phyloP scores from a whole-genome alignment of 2,888 invertebrate genomes.

The Cepaea hortensis region DNA sequence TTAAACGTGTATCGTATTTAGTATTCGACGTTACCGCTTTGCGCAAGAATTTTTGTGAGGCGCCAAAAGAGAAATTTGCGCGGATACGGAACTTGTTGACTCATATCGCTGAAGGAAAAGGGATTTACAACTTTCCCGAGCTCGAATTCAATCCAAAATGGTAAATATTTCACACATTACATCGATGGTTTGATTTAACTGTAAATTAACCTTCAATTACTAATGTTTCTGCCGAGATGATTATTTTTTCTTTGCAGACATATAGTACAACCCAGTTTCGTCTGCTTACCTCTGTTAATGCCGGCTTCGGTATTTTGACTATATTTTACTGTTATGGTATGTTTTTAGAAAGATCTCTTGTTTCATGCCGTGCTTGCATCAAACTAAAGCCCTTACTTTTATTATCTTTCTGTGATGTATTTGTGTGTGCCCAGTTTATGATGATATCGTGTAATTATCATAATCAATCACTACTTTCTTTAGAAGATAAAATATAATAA shows the following conservation, averaged over 20 bases:
- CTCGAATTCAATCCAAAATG: conserved; percentile 35
- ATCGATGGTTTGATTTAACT: neutral
- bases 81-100: conserved; percentile 48
- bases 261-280: neutral
- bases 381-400: no score
- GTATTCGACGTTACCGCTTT: neutral
- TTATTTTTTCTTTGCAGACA: neutral
- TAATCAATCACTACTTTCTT: no score
- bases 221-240: neutral
- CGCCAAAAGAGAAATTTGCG: conserved; percentile 46
- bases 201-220: neutral
- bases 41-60: conserved; percentile 42
- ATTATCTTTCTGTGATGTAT: no score
- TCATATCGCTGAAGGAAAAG: conserved; percentile 26
- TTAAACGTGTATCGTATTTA: neutral
- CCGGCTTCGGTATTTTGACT: neutral
- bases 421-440: no score
- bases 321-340: neutral
- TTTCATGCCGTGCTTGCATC: no score
- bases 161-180: conserved; percentile 15
- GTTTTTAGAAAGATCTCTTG: neutral
- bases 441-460: no score
- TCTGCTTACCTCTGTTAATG: neutral
- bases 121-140: conserved; percentile 14
- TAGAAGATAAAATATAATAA: no score